Percentiles rank a stretch among this genome's conserved stretches.
phyloP scores from a whole-genome alignment of 2,113 vertebrate genomes.

The Castor canadensis region DNA sequence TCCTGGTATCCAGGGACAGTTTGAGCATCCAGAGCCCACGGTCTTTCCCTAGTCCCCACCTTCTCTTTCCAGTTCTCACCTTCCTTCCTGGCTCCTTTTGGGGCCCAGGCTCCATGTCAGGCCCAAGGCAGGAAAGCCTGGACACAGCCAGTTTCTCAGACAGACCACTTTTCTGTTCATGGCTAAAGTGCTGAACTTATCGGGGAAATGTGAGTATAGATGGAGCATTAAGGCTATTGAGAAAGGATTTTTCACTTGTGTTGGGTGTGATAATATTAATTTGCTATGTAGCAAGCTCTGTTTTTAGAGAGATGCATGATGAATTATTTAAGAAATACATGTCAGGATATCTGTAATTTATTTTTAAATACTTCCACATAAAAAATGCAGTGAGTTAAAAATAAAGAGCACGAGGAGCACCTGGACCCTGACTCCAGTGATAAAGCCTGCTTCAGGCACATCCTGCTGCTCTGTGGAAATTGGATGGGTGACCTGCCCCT shows the following conservation, averaged over 20 bases:
- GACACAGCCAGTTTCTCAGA: background rate
- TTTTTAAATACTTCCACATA: too few relatives aligned
- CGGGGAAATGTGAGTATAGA: background rate
- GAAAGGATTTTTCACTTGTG: background rate
- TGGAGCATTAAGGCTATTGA: background rate
- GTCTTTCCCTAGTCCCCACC: background rate
- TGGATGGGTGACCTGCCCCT: background rate
- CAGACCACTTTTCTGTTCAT: background rate
- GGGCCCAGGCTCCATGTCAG: too few relatives aligned
- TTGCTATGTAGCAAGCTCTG: too few relatives aligned
- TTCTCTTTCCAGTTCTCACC: background rate
- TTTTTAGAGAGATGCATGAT: too few relatives aligned
- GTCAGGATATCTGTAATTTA: too few relatives aligned
- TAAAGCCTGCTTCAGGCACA: too few relatives aligned
- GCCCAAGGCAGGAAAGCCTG: background rate
- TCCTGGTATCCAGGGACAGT: background rate
- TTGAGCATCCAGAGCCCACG: background rate
- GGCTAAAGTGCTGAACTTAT: background rate
- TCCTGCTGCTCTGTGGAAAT: background rate
- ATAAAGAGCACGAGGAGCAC: too few relatives aligned
- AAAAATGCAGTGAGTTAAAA: too few relatives aligned
- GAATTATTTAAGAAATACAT: too few relatives aligned
- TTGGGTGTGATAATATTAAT: too few relatives aligned
- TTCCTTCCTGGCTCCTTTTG: background rate
- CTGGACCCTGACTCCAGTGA: too few relatives aligned